Base-by-base conservation (phyloP, 2,113 vertebrate species). In the Motacilla tschutschensis region DNA sequence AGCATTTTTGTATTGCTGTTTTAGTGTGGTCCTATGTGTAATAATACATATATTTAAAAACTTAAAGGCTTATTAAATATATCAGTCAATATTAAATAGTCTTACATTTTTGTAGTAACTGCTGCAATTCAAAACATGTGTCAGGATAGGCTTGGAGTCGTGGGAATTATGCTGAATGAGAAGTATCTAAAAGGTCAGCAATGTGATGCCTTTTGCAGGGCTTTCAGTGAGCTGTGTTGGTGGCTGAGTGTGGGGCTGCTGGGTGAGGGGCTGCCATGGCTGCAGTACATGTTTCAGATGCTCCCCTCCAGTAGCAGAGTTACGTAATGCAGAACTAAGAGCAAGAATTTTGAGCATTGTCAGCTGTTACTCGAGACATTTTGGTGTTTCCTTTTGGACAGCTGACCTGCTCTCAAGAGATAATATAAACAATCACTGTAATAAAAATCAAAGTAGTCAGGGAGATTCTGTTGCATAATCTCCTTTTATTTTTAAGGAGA, bases 381-480 rank as follows among this genome's bases (percentile, higher is more conserved):
- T 95, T 95, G 69, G 85, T 95, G 94, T 96, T 97, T 98, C 94
- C 96, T 95, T 96, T 95, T 96, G 92, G 90, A 95, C 94, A 96
- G 94, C 96, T 97, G 96, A 96, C 94, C 75, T 90, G 79, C 93
- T 95, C 89, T 96, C 88, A 95, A 91, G 84, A 93, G 85, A 43
- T 88, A 93, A 25, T 90, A 73, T 93, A 95, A 97, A 97, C 94
- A 97, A 71, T 80, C 58, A 22, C 79, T 28, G 78, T 89, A 91
- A 90, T 91, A 91, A 91, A 96, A 92, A 93, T 93, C 94, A 94
- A 96, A 96, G 82, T 94, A 80, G 88, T 54, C 47, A 65, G 40
- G 79, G 79, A 94, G 89, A 87, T 85, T 94, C 33, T 31, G 12
- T 91, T 96, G 79, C 93, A 91, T 91, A 95, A 93, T 94, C 85